Base-by-base conservation (phyloP, 2,113 vertebrate genomes). In the Dinomys branickii region DNA sequence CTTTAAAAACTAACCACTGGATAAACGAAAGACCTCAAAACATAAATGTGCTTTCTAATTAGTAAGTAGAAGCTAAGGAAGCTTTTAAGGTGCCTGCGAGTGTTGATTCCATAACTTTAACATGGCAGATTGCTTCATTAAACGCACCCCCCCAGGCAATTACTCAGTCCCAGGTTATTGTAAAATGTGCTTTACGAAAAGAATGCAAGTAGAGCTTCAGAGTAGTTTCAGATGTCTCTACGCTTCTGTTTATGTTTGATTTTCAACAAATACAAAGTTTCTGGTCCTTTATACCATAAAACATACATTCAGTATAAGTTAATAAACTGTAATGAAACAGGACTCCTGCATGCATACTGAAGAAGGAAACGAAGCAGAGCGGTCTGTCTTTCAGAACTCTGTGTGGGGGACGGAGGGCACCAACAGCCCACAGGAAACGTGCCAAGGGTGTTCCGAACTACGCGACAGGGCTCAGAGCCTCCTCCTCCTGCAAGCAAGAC, bases 391-490 rank as follows among this genome's bases (percentile, higher is more conserved):
- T 80, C 81, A 94, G 73, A 50, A 91, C 90, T 80, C 94, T 91
- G n/a, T 77, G 82, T 47, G 54, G 91, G 85, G 85, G 61, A 86
- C 82, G 59, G 44, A 88, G 88, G 85, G 82, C 78, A 96, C 4
- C 44, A 95, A 85, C 38, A 96, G 90, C 73, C 85, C 83, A 95
- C 88, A 87, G 69, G 85, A 38, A 87, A 83, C 0, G 16, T 89
- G 97, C 95, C 96, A 98, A 97, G 94, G 96, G 97, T 97, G 97
- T 94, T 95, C 88, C 93, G 95, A 98, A 98, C 50, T 94, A 96
- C 91, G 96, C 90, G 96, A 94, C 56, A 38, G 78, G 87, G 85
- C 88, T 96, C 85, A 94, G 65, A 85, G 85, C 90, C 94, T 82
- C 82, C 73, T 96, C 47, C 24, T 92, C 90, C 77, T 13, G 10